Evolutionary conservation across 1,140 invertebrate genomes (phyloP), one percentile per base, ranked within the genome.

Genomic region (Drosophila jambulina): DNA sequence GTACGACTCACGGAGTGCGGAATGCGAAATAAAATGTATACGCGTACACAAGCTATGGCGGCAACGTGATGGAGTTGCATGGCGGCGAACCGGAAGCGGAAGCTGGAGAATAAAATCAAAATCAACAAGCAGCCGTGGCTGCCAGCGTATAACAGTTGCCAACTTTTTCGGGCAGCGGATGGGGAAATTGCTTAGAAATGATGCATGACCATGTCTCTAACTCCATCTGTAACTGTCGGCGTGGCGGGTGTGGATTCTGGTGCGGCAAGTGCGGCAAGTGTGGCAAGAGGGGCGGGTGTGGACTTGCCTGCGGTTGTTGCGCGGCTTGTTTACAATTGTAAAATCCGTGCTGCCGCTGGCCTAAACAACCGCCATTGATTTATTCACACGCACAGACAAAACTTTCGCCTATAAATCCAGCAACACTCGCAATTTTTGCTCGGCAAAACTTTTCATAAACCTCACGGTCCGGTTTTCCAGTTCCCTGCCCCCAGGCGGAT

Each of bases 101-200:
- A 81, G 85, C 63, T 75, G 59, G 72, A 80, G 79, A 81, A 88
- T 80, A 90, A 88, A 87, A 80, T 84, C 77, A 88, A 84, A 86
- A 70, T 70, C 67, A 70, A 70, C 48, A 70, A 68, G 27, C 61
- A 36, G 43, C 53, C 53, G 34, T 36, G 61, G 46, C 74, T 54
- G 77, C 63, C 65, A 23, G 40, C 58, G 69, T 49, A 83, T 71
- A 59, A 69, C 76, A 82, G 67, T 83, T 83, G 58, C 27, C 64
- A 80, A 80, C 69, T 78, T 75, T 82, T 69, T 78, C 17, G 40
- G 13, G 21, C 51, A 57, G 54, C 80, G 78, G 77, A 88, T 80
- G 80, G 80, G 68, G 87, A 91, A 91, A 91, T 91, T 91, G 83
- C 87, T 91, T 84, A 84, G 88, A 84, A 91, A 91, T 91, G 82